Conservation (phyloP, 2,113 vertebrate genomes). For the Cariama cristata region DNA sequence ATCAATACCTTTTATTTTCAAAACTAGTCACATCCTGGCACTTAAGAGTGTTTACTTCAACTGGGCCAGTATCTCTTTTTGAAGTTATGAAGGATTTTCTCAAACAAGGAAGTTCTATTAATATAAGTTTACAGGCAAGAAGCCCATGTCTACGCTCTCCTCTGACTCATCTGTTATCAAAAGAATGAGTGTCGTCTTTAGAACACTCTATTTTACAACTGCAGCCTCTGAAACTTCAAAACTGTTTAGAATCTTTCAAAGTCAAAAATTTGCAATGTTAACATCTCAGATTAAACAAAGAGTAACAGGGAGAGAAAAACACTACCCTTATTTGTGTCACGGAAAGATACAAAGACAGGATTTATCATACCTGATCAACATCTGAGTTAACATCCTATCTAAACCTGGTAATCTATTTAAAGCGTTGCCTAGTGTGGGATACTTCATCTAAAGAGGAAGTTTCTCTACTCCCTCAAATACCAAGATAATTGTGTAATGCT, state of each 20-base stretch:
- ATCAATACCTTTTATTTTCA: slow-evolving; percentile 15
- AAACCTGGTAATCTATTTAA: slow-evolving; percentile 10
- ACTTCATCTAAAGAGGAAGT: slow-evolving; percentile 18
- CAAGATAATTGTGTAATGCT: not conserved
- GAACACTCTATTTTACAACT: slow-evolving; percentile 24
- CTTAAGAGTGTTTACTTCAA: slow-evolving; percentile 21
- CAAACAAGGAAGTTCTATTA: slow-evolving; percentile 61
- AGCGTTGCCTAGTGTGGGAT: not conserved
- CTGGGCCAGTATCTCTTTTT: not conserved
- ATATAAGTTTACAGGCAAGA: slow-evolving; percentile 33
- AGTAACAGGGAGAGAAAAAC: not conserved
- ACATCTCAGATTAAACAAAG: slow-evolving; percentile 17
- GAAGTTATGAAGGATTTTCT: slow-evolving; percentile 28
- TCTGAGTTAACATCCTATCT: not conserved
- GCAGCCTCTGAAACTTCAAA: slow-evolving; percentile 37
- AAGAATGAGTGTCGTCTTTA: not conserved
- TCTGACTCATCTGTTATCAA: slow-evolving; percentile 55
- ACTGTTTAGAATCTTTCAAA: slow-evolving; percentile 17
- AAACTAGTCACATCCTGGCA: slow-evolving; percentile 2
- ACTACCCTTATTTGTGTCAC: not conserved
- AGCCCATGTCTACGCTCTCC: not conserved
- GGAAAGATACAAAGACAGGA: not conserved
- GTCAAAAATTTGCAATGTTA: not conserved
- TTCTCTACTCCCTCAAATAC: not conserved
- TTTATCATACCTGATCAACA: slow-evolving; percentile 16